Base-by-base conservation (phyloP, 2,888 invertebrate species). In the Bugulina stolonifera region DNA sequence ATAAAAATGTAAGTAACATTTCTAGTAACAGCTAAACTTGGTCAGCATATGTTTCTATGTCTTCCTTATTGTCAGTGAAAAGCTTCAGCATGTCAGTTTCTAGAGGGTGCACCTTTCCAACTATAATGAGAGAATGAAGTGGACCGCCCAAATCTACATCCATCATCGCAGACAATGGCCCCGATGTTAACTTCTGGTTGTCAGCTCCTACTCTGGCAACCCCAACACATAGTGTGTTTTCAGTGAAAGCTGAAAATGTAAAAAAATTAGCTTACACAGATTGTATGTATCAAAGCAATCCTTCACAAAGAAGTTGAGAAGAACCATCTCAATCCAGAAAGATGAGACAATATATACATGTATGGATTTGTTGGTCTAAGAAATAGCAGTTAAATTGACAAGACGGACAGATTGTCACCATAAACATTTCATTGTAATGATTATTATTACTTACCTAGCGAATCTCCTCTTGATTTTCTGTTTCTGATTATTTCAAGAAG, bases 61-160 rank as follows among this genome's bases (percentile, higher is more conserved):
- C 64, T 32, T 64, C 64, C 32, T 64, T 64, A 18, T 27, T 64
- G 1, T 64, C 32, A 23, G 81, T 80, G 80, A 82, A 85, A 71
- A 81, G 75, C 75, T 80, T 79, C 54, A 98, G 85, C 88, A 92
- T 96, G 83, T 97, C 95, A 72, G 87, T 83, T 87, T 99, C 99
- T 52, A 98, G 85, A 14, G 94, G 94, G 88, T 99, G 98, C 83
- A 96, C 86, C 76, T 90, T 88, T 55, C 92, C 92, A 74, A 93
- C 90, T 79, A 99, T 90, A 72, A 99, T 90, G 58, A 99, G 87
- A 58, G 94, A 97, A 86, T 99, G 99, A 58, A 99, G 87, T 0
- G 99, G 99, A 54, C 88, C 87, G 1, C 99, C 98, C 75, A 99
- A 86, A 75, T 87, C 86, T 54, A 79, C 77, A 80, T 92, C 90